Evolutionary conservation across 2,113 vertebrate genomes (phyloP).

Genomic region (Ictidomys tridecemlineatus): DNA sequence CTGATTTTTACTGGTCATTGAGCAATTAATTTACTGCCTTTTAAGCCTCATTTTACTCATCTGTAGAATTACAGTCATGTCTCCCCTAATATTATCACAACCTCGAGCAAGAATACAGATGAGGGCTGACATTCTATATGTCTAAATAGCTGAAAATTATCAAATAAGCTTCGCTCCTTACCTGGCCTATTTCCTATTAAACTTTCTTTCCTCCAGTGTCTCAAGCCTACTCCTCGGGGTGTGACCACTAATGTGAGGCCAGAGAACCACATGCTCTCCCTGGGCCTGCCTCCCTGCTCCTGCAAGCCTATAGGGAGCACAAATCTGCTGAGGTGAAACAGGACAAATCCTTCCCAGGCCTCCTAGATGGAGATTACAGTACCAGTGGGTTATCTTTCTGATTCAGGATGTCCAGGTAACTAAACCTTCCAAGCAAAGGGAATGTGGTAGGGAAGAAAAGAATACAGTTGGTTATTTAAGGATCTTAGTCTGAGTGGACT

Average conservation of each 20-base stretch:
- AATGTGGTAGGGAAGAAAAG: neutral
- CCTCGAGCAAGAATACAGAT: neutral
- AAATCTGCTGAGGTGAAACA: accelerated
- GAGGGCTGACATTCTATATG: neutral
- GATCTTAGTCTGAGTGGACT: neutral
- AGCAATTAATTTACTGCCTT: neutral
- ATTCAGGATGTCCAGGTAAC: neutral
- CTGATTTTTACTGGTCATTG: neutral
- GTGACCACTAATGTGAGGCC: neutral
- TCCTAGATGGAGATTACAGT: neutral
- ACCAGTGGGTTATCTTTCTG: neutral
- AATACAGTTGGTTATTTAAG: neutral
- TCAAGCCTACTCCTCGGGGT: neutral
- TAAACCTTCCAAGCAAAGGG: neutral
- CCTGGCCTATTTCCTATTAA: neutral
- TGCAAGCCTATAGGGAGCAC: neutral
- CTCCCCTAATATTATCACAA: neutral
- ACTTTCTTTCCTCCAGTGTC: too few species aligned
- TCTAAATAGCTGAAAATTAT: neutral
- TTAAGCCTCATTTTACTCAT: neutral
- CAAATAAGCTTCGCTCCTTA: neutral
- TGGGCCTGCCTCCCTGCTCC: accelerated
- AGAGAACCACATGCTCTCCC: neutral
- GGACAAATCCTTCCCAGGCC: neutral
- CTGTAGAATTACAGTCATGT: neutral